Base-by-base conservation (phyloP, 2,888 invertebrate species). In the Eretmocerus hayati region DNA sequence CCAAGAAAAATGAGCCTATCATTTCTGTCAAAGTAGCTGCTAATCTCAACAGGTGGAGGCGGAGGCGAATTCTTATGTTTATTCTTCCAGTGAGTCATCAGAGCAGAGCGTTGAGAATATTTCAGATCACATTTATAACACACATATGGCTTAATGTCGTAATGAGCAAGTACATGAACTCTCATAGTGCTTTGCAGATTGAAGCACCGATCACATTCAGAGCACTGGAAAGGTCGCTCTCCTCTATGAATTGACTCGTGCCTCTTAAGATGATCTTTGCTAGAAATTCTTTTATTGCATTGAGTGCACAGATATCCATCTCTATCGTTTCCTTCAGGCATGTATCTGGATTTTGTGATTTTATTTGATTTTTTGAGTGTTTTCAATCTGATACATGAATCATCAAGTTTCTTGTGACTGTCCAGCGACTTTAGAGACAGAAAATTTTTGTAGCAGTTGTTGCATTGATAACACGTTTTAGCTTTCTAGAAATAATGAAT, bases 211-310 rank as follows among this genome's bases (percentile, higher is more conserved):
- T 54, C 52, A 22, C 56, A 57, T 13, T 56, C 53, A 0, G 48
- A 46, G 26, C 55, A 58, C 4, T 37, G 2, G 19, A 52, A 48
- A 1, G 51, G 46, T 2, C 42, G 41, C 21, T 52, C 54, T n/a
- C 55, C 50, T 6, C 33, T 47, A 42, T 55, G 55, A 5, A 54
- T 50, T 2, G 40, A 40, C 4, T 30, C 38, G 42, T 55, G 55
- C 32, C 44, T 46, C 21, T 37, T 46, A 22, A 59, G 46, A 46
- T 56, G 52, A 36, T 56, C 43, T 26, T 51, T 20, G 45, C 65
- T 69, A 18, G 74, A 74, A 0, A 68, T 59, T 2, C 63, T 62
- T 44, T 74, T 74, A 0, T 67, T 69, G 56, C 74, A 75, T 2
- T 66, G 54, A 33, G 71, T 64, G 56, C 75, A 75, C 0, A 20